phyloP scores from a whole-genome alignment of 2,113 vertebrate species.

The Ursus arctos region DNA sequence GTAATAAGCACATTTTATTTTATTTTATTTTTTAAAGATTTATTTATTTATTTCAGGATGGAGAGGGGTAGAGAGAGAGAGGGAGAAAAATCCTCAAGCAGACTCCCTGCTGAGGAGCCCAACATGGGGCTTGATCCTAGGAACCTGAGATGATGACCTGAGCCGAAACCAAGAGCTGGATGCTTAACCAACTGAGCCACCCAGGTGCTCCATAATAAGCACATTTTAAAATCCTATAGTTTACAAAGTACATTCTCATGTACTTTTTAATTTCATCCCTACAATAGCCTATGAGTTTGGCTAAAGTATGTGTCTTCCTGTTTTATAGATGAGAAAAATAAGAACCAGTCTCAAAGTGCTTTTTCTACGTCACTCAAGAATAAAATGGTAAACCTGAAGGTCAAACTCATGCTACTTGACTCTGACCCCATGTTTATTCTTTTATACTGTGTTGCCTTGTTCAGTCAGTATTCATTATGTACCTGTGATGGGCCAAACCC shows the following conservation, averaged over 20 bases:
- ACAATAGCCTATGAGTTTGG: neutral
- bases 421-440: neutral
- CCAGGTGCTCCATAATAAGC: neutral
- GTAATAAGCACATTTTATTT: neutral
- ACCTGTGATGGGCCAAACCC: neutral
- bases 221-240: conserved; percentile 4
- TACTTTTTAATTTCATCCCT: neutral
- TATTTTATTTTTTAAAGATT: neutral
- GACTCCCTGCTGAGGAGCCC: neutral
- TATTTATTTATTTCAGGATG: neutral
- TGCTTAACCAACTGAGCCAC: neutral
- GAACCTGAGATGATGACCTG: neutral
- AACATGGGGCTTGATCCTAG: neutral
- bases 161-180: neutral
- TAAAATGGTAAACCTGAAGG: neutral
- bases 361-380: neutral
- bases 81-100: neutral
- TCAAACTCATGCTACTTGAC: neutral
- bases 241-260: neutral
- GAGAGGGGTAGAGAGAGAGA: neutral
- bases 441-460: neutral
- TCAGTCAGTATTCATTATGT: neutral
- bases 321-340: conserved; percentile 17
- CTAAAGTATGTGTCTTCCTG: neutral
- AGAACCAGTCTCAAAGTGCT: neutral